Evolutionary conservation across 1,140 invertebrate genomes (phyloP), one percentile per base, ranked within the genome.

Genomic region (Drosophila sucinea): DNA sequence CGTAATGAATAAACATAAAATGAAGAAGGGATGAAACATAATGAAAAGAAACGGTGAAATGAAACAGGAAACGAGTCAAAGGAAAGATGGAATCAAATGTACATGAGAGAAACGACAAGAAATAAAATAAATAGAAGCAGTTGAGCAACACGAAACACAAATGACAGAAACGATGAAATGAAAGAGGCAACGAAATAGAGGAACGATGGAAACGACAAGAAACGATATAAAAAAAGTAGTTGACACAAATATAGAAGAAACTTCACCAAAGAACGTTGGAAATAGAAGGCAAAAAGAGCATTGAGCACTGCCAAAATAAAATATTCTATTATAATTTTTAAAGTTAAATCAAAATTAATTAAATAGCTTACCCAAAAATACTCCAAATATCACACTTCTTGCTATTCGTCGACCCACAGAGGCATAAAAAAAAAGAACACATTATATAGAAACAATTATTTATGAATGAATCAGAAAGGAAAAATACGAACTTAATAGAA

Each of bases 391-490:
- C 0, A 91, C 71, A 17, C 86, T 86, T 4, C 90, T 81, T 6
- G 86, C 81, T 72, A 91, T 91, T 41, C 90, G 74, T 25, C 84
- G 76, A 74, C 91, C 90, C 58, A 89, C 75, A 7, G 90, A 80
- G 30, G 90, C 90, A 72, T 91, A 17, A 17, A 17, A 0, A 17
- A 17, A 17, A 17, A 17, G 17, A 17, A 17, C 17, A 17, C 17
- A 17, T 17, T 17, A 17, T 17, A 17, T 17, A 17, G 17, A 17
- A 17, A 17, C 17, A 17, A 17, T 17, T 17, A 17, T 17, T 17
- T 17, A 17, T 0, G 17, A 17, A 17, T 17, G 17, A 17, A 17
- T 17, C 17, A 17, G 17, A 17, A 17, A 17, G 17, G 17, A 17
- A 17, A 17, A 17, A 17, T 17, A 17, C 17, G 17, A 17, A 17